Evolutionary conservation across 1,140 invertebrate species (phyloP).

Genomic region (Formica selysi): DNA sequence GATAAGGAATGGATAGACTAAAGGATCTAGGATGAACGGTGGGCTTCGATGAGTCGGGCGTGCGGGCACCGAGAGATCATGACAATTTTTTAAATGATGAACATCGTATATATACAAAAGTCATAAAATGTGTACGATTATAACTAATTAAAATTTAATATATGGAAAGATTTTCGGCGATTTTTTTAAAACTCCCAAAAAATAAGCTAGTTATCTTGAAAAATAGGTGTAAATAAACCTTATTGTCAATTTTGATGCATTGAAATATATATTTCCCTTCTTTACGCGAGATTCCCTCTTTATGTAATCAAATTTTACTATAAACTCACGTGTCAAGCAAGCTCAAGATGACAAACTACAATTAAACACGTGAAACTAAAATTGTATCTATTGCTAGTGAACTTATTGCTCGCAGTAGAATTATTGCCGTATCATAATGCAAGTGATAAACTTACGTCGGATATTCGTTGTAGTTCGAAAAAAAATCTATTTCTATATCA

Average conservation of each 20-base stretch:
- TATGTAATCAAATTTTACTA: neutral
- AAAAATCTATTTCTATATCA: neutral
- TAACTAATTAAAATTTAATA: neutral
- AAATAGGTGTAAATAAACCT: neutral
- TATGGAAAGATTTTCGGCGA: neutral
- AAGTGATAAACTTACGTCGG: slow-evolving; percentile 14
- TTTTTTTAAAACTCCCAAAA: neutral
- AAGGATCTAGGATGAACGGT: slow-evolving; percentile 50
- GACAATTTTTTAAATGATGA: neutral
- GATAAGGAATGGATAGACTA: slow-evolving; percentile 65
- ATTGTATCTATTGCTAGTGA: slow-evolving; percentile 13
- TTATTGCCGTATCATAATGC: slow-evolving; percentile 19
- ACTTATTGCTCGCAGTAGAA: slow-evolving; percentile 32
- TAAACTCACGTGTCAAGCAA: neutral
- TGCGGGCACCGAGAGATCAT: slow-evolving; percentile 54
- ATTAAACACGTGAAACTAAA: neutral
- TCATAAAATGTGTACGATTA: neutral
- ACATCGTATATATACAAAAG: neutral
- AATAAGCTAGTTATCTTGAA: neutral
- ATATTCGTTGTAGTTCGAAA: slow-evolving; percentile 33
- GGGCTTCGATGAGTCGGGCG: slow-evolving; percentile 14
- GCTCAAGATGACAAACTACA: neutral
- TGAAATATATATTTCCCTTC: neutral
- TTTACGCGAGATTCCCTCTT: neutral
- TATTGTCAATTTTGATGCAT: neutral